Percentiles rank a stretch among this genome's conserved stretches.
Conservation (phyloP, 2,797 vertebrate species). For the Okamejei kenojei region DNA sequence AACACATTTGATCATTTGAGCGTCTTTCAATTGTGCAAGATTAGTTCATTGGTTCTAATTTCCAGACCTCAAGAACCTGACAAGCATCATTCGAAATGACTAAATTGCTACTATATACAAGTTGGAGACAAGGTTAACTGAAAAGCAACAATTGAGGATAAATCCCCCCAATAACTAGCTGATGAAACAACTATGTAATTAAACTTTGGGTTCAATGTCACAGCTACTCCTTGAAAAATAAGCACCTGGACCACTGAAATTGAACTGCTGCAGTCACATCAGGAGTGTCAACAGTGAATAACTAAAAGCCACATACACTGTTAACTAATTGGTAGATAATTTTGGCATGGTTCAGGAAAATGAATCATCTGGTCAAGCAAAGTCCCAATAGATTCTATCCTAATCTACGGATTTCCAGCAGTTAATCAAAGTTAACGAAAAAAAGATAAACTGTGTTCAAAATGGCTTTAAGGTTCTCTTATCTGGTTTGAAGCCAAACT, state of each 20-base stretch:
- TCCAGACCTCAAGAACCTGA: background rate
- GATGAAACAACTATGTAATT: conserved; percentile 6
- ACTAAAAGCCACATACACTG: background rate
- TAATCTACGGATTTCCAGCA: background rate
- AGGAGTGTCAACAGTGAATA: background rate
- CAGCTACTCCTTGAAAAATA: background rate
- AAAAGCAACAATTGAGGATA: background rate
- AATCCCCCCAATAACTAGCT: conserved; percentile 27
- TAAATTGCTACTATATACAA: conserved; percentile 26
- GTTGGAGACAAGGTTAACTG: conserved; percentile 15
- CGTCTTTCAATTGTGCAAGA: conserved; percentile 18
- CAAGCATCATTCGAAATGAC: background rate
- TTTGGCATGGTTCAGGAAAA: conserved; percentile 13
- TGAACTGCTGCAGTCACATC: background rate
- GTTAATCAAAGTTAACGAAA: background rate
- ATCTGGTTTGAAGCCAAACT: conserved; percentile 1
- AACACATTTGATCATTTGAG: background rate
- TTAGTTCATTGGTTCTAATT: conserved; percentile 18
- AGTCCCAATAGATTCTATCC: background rate
- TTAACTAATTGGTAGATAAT: conserved; percentile 11
- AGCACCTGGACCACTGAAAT: background rate
- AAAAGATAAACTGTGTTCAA: background rate
- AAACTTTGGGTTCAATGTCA: conserved; percentile 3
- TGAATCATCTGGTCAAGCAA: background rate
- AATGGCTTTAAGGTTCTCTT: background rate